Evolutionary conservation across 2,113 vertebrate species (phyloP), one percentile per base, ranked within the genome.

Genomic region (Sinocyclocheilus rhinocerous): DNA sequence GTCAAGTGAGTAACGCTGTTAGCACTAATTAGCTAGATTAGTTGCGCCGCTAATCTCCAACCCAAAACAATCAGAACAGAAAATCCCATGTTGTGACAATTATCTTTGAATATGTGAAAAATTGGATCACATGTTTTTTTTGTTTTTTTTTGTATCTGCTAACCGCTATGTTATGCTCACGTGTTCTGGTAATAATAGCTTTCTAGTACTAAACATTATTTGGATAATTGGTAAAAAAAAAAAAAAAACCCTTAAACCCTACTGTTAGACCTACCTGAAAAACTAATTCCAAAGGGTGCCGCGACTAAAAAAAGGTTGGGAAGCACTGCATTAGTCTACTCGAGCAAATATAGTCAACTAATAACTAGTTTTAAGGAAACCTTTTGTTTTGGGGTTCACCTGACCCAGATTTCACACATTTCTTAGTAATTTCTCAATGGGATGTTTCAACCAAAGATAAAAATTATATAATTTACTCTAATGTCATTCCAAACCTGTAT

Each of bases 11-110:
- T 86, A 86, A 84, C 76, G 72, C 63, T 61, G 73, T 81, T 90
- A 88, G 78, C 77, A 81, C 87, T 89, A 90, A 90, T 90, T 89
- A 89, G 82, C 79, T 61, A 87, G 85, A 91, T 88, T 91, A 88
- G 87, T 81, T 78, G 86, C 70, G 61, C 85, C 52, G 88, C 83
- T 91, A 91, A 91, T 89, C 88, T 77, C 69, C 70, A 65, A 18
- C 85, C 70, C 67, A 52, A 84, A 85, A 88, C 84, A 84, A 87
- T 84, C 83, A 76, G 63, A 69, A 76, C 65, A 70, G 79, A 79
- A 81, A 73, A 88, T 73, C 52, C 85, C 70, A 63, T 80, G 76
- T 75, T 84, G 83, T 80, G 50, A 69, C 76, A 79, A 79, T 61
- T 73, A 72, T 76, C 73, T 87, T 76, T 22, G 52, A 84, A 61